Conservation (phyloP, 2,888 invertebrate genomes). For the Drymonia ruficornis region DNA sequence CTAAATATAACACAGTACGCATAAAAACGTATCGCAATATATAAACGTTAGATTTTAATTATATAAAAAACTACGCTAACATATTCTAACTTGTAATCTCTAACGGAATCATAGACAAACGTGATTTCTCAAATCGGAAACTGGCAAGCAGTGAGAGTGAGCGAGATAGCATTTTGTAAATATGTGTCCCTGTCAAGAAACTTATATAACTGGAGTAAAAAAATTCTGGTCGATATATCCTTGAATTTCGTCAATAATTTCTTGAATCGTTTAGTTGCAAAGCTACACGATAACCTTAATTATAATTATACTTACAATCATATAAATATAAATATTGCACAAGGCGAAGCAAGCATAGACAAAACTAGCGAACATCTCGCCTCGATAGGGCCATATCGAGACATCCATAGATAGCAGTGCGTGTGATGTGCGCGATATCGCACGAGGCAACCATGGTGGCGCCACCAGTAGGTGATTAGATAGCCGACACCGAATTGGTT, state of each 20-base stretch:
- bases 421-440: too few species aligned
- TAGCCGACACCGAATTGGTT: too few species aligned
- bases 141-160: slow-evolving; percentile 68
- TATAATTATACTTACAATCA: too few species aligned
- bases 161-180: slow-evolving; percentile 81
- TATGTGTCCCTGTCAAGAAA: slow-evolving; percentile 67
- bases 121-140: slow-evolving; percentile 23
- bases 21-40: slow-evolving; percentile 5
- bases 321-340: too few species aligned
- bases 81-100: slow-evolving; percentile 22
- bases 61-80: slow-evolving; percentile 35
- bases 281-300: too few species aligned
- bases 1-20: not conserved
- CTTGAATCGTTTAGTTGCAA: not conserved
- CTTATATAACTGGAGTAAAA: not conserved
- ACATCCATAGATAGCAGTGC: too few species aligned
- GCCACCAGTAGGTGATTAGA: too few species aligned
- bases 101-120: slow-evolving; percentile 26
- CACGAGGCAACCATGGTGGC: too few species aligned
- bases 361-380: too few species aligned
- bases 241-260: not conserved
- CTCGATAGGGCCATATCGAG: too few species aligned
- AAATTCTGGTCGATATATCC: not conserved
- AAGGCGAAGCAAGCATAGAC: too few species aligned
- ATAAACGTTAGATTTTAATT: slow-evolving; percentile 51